These are phyloP conservation scores for Syngnathus acus DNA, from an alignment of 2,797 vertebrate genomes.

Conservation along the genomic window DNA sequence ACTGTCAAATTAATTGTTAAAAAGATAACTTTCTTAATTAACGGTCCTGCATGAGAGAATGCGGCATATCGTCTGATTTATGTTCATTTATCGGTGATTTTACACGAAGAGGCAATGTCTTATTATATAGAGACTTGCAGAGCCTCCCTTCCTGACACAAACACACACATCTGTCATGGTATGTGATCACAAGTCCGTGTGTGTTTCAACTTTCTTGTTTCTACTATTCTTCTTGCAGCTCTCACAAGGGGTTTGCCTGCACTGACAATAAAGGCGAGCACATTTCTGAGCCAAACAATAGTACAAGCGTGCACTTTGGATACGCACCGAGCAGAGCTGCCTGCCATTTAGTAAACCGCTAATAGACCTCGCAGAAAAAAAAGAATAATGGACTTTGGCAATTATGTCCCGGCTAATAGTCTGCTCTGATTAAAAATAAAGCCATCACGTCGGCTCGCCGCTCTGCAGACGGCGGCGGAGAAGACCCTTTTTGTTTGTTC, in stretches of 20 bases:
- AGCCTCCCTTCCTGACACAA: slow-evolving; percentile 9
- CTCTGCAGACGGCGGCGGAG: slow-evolving; percentile 14
- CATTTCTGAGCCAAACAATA: slow-evolving; percentile 66
- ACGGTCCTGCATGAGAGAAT: neutral
- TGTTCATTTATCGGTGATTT: neutral
- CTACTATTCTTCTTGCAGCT: slow-evolving; percentile 58
- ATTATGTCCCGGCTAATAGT: slow-evolving; percentile 59
- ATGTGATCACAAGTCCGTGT: slow-evolving; percentile 63
- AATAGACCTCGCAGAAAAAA: slow-evolving; percentile 52
- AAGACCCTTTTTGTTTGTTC: slow-evolving; percentile 34
- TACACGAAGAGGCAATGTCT: slow-evolving; percentile 24
- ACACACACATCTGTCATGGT: slow-evolving; percentile 62
- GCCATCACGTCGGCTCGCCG: slow-evolving; percentile 38
- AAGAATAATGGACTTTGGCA: slow-evolving; percentile 59
- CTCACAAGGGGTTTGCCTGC: slow-evolving; percentile 65
- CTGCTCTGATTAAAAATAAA: slow-evolving; percentile 63
- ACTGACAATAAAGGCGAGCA: slow-evolving; percentile 68
- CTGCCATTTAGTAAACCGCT: slow-evolving; percentile 64
- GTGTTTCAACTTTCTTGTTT: slow-evolving; percentile 70
- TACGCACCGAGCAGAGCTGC: slow-evolving; percentile 55
- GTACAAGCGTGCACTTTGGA: slow-evolving; percentile 66
- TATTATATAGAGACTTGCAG: slow-evolving; percentile 33
- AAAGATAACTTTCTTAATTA: neutral
- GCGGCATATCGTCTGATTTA: neutral
- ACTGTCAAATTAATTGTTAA: neutral